Evolutionary conservation across 2,797 vertebrate species (phyloP).

Genomic region (Acanthiza pusilla): DNA sequence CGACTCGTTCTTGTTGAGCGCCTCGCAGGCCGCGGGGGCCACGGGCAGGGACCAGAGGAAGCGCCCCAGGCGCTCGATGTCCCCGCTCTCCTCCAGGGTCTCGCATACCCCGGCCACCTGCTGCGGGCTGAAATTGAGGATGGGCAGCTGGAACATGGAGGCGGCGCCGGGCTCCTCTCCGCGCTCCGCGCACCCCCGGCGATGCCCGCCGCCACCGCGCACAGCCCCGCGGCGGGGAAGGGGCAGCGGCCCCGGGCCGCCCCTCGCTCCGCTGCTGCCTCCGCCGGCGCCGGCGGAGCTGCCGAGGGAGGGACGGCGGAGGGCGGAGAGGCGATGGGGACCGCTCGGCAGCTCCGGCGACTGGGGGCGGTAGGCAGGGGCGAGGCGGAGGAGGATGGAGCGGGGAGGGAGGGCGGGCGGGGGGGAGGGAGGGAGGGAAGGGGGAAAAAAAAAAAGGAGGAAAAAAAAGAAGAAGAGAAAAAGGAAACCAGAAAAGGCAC

Average conservation of each 20-base stretch:
- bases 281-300: neutral
- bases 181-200: neutral
- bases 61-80: constrained; percentile 96
- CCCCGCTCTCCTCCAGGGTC: constrained; percentile 98
- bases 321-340: neutral
- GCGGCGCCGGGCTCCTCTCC: constrained; percentile 67
- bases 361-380: neutral
- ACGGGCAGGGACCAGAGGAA: constrained; percentile 99
- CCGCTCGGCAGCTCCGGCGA: neutral
- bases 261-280: neutral
- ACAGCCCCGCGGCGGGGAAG: constrained; percentile 21
- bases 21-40: constrained; percentile 96
- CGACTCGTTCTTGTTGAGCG: constrained; percentile 97
- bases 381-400: neutral
- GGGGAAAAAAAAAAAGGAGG: neutral
- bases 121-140: constrained; percentile 99
- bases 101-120: constrained; percentile 99
- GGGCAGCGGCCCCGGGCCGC: neutral
- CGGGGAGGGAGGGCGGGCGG: neutral
- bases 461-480: neutral
- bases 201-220: constrained; percentile 15
- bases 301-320: neutral
- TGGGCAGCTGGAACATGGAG: constrained; percentile 98
- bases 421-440: neutral
- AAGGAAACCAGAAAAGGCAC: neutral